Conservation (phyloP, 2,888 invertebrate species). For the Caenorhabditis macrosperma region DNA sequence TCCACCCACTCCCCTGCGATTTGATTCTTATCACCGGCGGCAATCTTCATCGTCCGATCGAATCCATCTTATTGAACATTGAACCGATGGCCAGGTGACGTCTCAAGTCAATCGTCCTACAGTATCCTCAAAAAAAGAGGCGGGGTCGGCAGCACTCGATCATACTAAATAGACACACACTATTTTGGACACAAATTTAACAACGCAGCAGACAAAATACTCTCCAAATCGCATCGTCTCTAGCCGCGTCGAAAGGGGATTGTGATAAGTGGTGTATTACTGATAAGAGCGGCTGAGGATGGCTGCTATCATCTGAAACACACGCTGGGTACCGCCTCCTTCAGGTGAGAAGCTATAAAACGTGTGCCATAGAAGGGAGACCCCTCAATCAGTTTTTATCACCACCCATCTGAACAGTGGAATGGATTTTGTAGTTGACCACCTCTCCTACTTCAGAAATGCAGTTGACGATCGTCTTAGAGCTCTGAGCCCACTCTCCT, state of each 20-base stretch:
- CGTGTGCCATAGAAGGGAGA: not conserved
- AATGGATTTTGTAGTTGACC: not conserved
- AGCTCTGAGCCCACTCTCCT: too few species aligned
- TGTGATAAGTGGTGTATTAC: slow-evolving; percentile 37
- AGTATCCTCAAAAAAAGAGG: slow-evolving; percentile 13
- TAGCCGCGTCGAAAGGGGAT: not conserved
- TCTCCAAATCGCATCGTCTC: slow-evolving; percentile 23
- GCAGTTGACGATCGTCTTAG: not conserved
- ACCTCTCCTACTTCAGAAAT: too few species aligned
- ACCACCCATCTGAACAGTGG: not conserved
- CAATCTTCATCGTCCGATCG: slow-evolving; percentile 8
- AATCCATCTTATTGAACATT: slow-evolving; percentile 28
- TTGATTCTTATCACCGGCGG: slow-evolving; percentile 13
- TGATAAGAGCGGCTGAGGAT: slow-evolving; percentile 23
- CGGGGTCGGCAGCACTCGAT: slow-evolving; percentile 19
- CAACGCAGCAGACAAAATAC: slow-evolving; percentile 24
- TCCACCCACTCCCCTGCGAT: not conserved
- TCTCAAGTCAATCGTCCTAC: slow-evolving; percentile 33
- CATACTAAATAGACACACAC: slow-evolving; percentile 36
- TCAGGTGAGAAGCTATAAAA: slow-evolving; percentile 40
- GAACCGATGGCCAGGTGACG: slow-evolving; percentile 20
- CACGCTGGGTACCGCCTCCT: slow-evolving; percentile 42
- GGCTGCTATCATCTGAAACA: slow-evolving; percentile 45
- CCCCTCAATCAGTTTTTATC: not conserved
- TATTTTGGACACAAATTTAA: slow-evolving; percentile 31